phyloP scores from a whole-genome alignment of 2,113 vertebrate species.

The Solea senegalensis region DNA sequence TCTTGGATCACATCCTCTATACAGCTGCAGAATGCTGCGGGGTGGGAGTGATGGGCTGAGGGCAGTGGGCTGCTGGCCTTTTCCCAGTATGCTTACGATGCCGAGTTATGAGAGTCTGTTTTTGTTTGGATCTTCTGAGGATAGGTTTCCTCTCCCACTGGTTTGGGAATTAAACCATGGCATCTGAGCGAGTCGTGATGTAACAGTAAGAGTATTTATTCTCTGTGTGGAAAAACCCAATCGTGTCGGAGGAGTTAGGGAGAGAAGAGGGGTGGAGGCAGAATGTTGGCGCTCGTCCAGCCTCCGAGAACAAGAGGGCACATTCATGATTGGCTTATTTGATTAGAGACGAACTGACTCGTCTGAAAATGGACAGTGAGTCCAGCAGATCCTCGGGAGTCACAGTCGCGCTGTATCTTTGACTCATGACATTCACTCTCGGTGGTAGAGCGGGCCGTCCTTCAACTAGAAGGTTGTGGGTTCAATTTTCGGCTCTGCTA shows the following conservation, averaged over 20 bases:
- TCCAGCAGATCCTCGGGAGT: not conserved
- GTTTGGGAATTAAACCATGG: constrained; percentile 59
- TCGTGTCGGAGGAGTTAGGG: not conserved
- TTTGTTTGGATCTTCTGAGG: constrained; percentile 67
- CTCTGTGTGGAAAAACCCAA: constrained; percentile 42
- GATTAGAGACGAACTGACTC: constrained; percentile 9
- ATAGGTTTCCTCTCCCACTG: constrained; percentile 64
- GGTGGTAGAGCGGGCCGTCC: not conserved
- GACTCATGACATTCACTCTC: constrained; percentile 7
- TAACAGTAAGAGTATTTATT: constrained; percentile 70
- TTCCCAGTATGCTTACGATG: constrained; percentile 71
- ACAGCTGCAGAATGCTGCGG: constrained; percentile 42
- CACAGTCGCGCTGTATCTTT: constrained; percentile 2
- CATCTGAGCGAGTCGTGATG: constrained; percentile 46
- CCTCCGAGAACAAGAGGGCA: constrained; percentile 3
- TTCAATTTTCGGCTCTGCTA: too few relatives aligned
- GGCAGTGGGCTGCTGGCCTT: constrained; percentile 24
- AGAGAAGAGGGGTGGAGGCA: constrained; percentile 24
- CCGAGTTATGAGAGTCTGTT: constrained; percentile 62
- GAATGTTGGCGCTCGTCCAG: constrained; percentile 23
- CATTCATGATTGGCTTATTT: constrained; percentile 2
- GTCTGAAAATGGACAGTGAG: not conserved
- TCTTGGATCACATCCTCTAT: constrained; percentile 53
- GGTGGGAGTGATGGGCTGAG: not conserved
- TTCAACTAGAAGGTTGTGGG: too few relatives aligned